These are phyloP conservation scores for Clarias magur DNA, from an alignment of 2,113 vertebrate genomes.

Conservation along the genomic window DNA sequence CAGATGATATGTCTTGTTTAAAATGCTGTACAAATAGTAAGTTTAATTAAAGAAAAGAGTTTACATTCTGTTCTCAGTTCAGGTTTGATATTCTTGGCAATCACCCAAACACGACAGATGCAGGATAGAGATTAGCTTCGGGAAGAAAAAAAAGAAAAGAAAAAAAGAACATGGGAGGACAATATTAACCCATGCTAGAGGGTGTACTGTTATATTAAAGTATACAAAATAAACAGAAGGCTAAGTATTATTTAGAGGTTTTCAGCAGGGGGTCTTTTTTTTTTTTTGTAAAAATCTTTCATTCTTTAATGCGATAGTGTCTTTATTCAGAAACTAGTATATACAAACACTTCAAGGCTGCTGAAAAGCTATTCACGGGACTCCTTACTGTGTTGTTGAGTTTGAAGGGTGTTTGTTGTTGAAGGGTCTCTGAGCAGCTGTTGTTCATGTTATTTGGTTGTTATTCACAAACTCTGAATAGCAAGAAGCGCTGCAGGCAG, in stretches of 20 bases:
- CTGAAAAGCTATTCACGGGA: conserved; percentile 22
- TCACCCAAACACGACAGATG: not conserved
- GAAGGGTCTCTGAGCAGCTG: not conserved
- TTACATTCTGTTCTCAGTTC: not conserved
- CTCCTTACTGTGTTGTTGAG: not conserved
- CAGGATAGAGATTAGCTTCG: not conserved
- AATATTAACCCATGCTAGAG: not conserved
- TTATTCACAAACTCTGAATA: conserved; percentile 32
- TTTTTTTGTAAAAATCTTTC: not conserved
- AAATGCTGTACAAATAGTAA: not conserved
- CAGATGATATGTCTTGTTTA: not conserved
- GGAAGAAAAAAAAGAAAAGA: too few relatives aligned
- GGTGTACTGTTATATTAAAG: not conserved
- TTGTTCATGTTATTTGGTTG: conserved; percentile 11
- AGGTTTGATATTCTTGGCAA: not conserved
- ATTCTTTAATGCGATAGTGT: not conserved
- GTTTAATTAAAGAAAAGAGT: too few relatives aligned
- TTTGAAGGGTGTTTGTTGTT: conserved; percentile 8
- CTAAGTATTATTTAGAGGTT: not conserved
- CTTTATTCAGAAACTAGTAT: not conserved
- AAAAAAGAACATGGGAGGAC: not conserved
- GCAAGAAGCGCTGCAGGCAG: not conserved
- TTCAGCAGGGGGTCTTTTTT: not conserved
- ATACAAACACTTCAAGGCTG: not conserved
- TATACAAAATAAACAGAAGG: not conserved